Percentiles rank a stretch among this genome's conserved stretches.
Conservation (phyloP, 2,888 invertebrate species). For the Nemotelus pantherinus region DNA sequence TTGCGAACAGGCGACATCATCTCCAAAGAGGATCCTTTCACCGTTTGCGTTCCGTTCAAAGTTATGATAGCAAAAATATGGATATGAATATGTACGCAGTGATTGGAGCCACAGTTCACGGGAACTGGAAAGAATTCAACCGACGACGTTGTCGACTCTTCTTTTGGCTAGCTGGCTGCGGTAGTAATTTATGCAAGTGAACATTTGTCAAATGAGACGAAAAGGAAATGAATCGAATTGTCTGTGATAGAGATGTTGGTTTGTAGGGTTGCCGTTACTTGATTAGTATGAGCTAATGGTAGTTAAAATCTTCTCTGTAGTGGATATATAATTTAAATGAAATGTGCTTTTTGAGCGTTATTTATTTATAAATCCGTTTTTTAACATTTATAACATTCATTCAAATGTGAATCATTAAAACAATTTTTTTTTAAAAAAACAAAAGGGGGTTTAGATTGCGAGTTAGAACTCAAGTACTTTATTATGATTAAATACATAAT, state of each 20-base stretch:
- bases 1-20: conserved; percentile 40
- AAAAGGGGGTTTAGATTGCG: too few relatives aligned
- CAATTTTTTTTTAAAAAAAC: too few relatives aligned
- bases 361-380: too few relatives aligned
- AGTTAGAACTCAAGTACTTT: too few relatives aligned
- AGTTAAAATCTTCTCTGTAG: not conserved
- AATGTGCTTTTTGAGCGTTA: too few relatives aligned
- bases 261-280: not conserved
- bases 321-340: not conserved
- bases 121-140: not conserved
- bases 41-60: not conserved
- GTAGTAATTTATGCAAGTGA: conserved; percentile 50
- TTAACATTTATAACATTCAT: too few relatives aligned
- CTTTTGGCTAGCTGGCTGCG: not conserved
- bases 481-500: too few relatives aligned
- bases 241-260: not conserved
- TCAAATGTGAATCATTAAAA: too few relatives aligned
- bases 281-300: not conserved
- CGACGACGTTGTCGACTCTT: not conserved
- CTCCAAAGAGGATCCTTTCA: not conserved
- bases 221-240: conserved; percentile 38
- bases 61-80: conserved; percentile 36
- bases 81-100: conserved; percentile 2
- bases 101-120: conserved; percentile 1
- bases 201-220: conserved; percentile 49